These are phyloP conservation scores for Alloplasta piceator DNA, from an alignment of 2,888 invertebrate genomes.

Conservation along the genomic window DNA sequence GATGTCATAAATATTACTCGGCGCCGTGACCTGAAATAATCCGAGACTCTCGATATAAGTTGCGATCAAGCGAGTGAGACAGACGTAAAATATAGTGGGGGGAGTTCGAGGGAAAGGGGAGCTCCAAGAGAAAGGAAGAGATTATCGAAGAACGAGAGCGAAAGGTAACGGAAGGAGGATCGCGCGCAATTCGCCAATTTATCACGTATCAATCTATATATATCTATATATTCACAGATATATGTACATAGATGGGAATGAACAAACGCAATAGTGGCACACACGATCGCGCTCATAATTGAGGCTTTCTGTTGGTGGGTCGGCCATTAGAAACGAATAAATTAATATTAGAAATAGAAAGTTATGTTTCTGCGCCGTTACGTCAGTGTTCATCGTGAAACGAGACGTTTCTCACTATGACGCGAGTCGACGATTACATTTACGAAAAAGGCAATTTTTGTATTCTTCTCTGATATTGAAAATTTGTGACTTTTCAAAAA, in stretches of 20 bases:
- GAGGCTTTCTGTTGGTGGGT: constrained; percentile 20
- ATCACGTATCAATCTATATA: background rate
- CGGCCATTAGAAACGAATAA: constrained; percentile 64
- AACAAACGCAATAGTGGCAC: constrained; percentile 16
- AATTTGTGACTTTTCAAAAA: too few species aligned
- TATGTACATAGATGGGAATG: constrained; percentile 13
- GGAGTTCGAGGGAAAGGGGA: constrained; percentile 37
- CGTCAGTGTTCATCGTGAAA: constrained; percentile 38
- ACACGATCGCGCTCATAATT: constrained; percentile 38
- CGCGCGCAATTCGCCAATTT: constrained; percentile 14
- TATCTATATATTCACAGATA: too few species aligned
- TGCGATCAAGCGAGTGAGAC: constrained; percentile 54
- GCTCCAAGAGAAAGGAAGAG: constrained; percentile 35
- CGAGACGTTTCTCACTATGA: constrained; percentile 36
- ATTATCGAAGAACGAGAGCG: constrained; percentile 52
- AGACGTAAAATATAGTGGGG: constrained; percentile 2
- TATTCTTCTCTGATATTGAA: too few species aligned
- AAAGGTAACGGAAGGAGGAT: constrained; percentile 37
- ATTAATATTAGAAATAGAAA: constrained; percentile 65
- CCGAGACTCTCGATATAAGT: constrained; percentile 47
- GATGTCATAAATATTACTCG: constrained; percentile 80
- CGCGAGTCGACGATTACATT: background rate
- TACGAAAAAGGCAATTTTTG: too few species aligned
- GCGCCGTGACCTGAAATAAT: constrained; percentile 77
- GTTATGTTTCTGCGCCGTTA: constrained; percentile 54